These are phyloP conservation scores for Melanophora roralis DNA, from an alignment of 2,888 invertebrate species.

Conservation along the genomic window DNA sequence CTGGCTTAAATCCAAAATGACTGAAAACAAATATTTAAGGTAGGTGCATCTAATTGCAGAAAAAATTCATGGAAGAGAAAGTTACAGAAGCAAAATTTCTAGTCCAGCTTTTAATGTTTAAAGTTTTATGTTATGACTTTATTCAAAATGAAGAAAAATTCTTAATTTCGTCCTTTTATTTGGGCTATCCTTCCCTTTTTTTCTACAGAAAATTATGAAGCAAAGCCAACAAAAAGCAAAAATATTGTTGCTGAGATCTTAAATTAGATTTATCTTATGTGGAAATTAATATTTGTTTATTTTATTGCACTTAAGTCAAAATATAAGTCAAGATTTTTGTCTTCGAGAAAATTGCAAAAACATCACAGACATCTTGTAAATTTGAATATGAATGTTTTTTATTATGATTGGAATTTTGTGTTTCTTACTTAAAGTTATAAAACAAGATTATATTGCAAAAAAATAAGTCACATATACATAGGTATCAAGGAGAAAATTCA, in stretches of 20 bases:
- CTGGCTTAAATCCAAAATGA: conserved; percentile 53
- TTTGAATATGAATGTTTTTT: not conserved
- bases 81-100: too few relatives aligned
- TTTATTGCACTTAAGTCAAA: not conserved
- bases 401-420: not conserved
- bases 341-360: not conserved
- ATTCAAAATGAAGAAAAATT: too few relatives aligned
- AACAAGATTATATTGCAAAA: too few relatives aligned
- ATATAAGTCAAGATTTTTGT: conserved; percentile 37
- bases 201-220: not conserved
- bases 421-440: not conserved
- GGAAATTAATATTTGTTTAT: conserved; percentile 11
- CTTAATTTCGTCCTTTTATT: not conserved
- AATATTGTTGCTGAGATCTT: conserved; percentile 31
- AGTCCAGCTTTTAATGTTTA: too few relatives aligned
- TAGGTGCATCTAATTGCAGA: too few relatives aligned
- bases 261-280: conserved; percentile 46
- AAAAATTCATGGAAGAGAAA: not conserved
- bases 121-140: too few relatives aligned
- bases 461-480: too few relatives aligned
- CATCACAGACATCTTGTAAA: not conserved
- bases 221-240: not conserved
- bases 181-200: conserved; percentile 17
- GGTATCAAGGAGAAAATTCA: too few relatives aligned
- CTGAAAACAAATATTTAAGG: conserved; percentile 14